These are phyloP conservation scores for Dasyurus viverrinus DNA, from an alignment of 2,113 vertebrate genomes.

Conservation along the genomic window DNA sequence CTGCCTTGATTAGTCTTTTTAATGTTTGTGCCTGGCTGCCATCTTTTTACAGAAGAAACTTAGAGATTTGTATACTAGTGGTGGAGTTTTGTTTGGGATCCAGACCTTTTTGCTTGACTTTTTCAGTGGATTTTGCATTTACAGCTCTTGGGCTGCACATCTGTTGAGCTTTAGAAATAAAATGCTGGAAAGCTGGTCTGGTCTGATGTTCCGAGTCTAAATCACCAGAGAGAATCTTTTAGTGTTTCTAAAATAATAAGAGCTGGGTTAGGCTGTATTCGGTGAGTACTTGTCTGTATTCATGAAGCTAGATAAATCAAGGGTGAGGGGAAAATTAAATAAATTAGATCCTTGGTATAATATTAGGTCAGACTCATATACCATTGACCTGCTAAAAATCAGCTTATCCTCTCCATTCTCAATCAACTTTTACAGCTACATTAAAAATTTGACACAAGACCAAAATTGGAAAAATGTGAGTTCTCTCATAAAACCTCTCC, in stretches of 20 bases:
- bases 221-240: not conserved
- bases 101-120: conserved; percentile 40
- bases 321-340: not conserved
- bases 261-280: not conserved
- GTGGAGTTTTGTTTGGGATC: not conserved
- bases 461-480: not conserved
- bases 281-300: not conserved
- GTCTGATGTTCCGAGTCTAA: not conserved
- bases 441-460: not conserved
- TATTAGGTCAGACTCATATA: not conserved
- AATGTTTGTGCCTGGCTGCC: conserved; percentile 31
- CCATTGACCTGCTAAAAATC: conserved; percentile 2
- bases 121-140: conserved; percentile 42
- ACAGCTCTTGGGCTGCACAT: not conserved
- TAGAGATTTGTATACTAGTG: conserved; percentile 21
- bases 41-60: conserved; percentile 24
- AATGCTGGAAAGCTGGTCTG: not conserved
- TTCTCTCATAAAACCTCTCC: conserved; percentile 10
- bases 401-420: not conserved
- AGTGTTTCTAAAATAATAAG: not conserved
- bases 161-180: not conserved
- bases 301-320: conserved; percentile 2
- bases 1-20: conserved; percentile 69
- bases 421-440: not conserved
- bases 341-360: not conserved